Base-by-base conservation (phyloP, 2,113 vertebrate species). In the Vanacampus margaritifer region DNA sequence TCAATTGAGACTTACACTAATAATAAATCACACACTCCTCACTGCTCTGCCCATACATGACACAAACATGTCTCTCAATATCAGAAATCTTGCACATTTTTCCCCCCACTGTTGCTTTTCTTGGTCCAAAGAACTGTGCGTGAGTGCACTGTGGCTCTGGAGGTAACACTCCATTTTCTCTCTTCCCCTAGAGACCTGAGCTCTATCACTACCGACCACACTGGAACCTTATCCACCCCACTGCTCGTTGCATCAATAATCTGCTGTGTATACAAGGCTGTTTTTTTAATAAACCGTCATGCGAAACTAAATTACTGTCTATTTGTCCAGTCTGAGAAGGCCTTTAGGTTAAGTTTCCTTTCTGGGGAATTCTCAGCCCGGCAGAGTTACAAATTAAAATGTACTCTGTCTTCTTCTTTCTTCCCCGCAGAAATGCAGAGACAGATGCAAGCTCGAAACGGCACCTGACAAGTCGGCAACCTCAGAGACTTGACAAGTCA, bases 291-390 rank as follows among this genome's bases (percentile, higher is more conserved):
- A 90, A 89, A 81, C 74, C n/a, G 59, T 89, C 88, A 92, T 90
- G 88, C 76, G 79, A 90, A 90, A 87, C 90, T 89, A 88, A 91
- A 90, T 87, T 89, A 85, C 82, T 88, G 90, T 90, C 84, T 92
- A 88, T 91, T 91, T 92, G 85, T 91, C 84, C 87, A 87, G 86
- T 82, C 79, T 71, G 83, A 80, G 79, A 84, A 87, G 79, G 83
- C 81, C 73, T 84, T 57, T 37, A 80, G 87, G 84, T 89, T 86
- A 82, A 86, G 82, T 91, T 91, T 91, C 86, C 79, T 85, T 87
- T 88, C 82, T 74, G 74, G 87, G 86, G 81, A 84, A 86, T 89
- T 89, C 87, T 91, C 84, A 80, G 74, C 73, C 58, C 53, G 1
- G 76, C 79, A 80, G 77, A 85, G 83, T 78, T 69, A 82, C 80